Base-by-base conservation (phyloP, 2,888 invertebrate genomes). In the Temnothorax rugatulus region DNA sequence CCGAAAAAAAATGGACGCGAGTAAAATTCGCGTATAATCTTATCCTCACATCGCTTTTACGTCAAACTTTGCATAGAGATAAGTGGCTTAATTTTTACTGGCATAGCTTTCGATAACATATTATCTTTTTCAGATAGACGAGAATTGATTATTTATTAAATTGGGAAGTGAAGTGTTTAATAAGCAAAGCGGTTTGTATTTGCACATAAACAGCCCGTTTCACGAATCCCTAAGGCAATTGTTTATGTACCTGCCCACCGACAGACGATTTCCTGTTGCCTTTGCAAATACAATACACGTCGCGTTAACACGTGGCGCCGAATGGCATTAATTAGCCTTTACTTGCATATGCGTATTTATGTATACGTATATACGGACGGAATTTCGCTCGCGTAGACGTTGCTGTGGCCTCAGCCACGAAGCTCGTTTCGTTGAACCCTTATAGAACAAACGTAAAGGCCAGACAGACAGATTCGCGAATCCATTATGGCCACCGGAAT, bases 401-500 rank as follows among this genome's bases (percentile, higher is more conserved):
- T 59, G 79, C 69, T 57, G 13, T n/a, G 29, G 13, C 34, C 21
- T 21, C 29, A 29, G 29, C 29, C 8, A 52, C 52, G 68, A 75
- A 74, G 75, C 66, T 64, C 84, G 88, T 88, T 84, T 77, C 85
- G 84, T 84, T 85, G 88, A 89, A 89, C 87, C 84, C 82, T 68
- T 68, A 77, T 73, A 82, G 86, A 85, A 81, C 84, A 86, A 81
- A 84, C 87, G 83, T 79, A 86, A 81, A 86, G 90, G 86, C 86
- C 90, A 90, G 88, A 88, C 90, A 86, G 90, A 87, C 91, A 87
- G 87, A 89, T 91, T 90, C 91, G 90, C 89, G 88, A 88, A 91
- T 89, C 89, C 90, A 91, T 91, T 91, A 89, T 90, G 84, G 82
- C 85, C 87, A 87, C 79, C 82, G 82, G 86, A 88, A 87, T 91